Evolutionary conservation across 2,888 invertebrate species (phyloP).

Genomic region (Tinea pellionella): DNA sequence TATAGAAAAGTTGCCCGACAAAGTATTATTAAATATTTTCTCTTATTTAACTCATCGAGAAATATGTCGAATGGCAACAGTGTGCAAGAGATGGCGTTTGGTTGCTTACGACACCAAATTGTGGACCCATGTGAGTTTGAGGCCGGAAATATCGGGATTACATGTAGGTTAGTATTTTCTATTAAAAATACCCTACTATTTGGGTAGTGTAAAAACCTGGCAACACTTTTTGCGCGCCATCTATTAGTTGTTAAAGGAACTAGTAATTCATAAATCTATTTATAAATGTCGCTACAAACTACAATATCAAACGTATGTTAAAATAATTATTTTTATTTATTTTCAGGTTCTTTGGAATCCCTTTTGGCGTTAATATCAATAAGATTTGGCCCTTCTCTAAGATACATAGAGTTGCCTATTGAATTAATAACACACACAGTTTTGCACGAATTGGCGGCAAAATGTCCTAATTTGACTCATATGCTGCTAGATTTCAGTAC

Average conservation of each 20-base stretch:
- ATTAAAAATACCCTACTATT: neutral
- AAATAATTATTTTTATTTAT: neutral
- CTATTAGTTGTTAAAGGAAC: slow-evolving; percentile 14
- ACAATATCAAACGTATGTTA: too few relatives aligned
- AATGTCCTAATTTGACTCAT: slow-evolving; percentile 94
- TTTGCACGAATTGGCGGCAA: slow-evolving; percentile 95
- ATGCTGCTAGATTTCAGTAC: slow-evolving; percentile 98
- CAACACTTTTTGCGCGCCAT: slow-evolving; percentile 14
- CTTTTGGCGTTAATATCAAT: slow-evolving; percentile 88
- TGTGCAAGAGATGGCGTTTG: slow-evolving; percentile 96
- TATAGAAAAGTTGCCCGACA: slow-evolving; percentile 96
- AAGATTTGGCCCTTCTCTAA: slow-evolving; percentile 87
- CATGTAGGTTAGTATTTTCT: slow-evolving; percentile 73
- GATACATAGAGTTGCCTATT: slow-evolving; percentile 94
- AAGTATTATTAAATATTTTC: slow-evolving; percentile 93
- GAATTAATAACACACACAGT: slow-evolving; percentile 97
- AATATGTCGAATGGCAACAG: slow-evolving; percentile 92
- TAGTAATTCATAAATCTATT: neutral
- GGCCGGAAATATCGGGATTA: slow-evolving; percentile 96
- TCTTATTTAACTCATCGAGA: slow-evolving; percentile 93
- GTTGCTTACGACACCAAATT: slow-evolving; percentile 95
- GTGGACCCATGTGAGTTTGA: slow-evolving; percentile 95
- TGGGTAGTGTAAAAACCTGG: slow-evolving; percentile 3
- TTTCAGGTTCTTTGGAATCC: slow-evolving; percentile 82
- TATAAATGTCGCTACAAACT: neutral